A percentile compares a stretch with the other conserved stretches of the same genome.
phyloP scores from a whole-genome alignment of 2,888 invertebrate genomes.

The Callosobruchus maculatus region DNA sequence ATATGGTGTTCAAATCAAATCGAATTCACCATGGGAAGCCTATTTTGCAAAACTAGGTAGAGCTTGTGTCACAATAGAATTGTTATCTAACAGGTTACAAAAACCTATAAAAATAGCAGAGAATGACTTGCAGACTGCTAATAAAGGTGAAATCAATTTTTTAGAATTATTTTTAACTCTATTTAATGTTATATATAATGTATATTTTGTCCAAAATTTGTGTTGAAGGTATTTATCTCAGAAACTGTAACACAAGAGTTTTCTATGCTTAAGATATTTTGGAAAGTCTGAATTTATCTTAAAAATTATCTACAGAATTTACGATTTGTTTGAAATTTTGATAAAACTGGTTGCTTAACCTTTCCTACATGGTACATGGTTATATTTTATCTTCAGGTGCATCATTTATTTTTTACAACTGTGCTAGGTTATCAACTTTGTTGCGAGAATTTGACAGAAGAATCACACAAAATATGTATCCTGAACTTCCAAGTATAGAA shows the following conservation, averaged over 20 bases:
- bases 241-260: too few species aligned
- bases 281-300: too few species aligned
- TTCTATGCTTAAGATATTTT: too few species aligned
- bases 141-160: too few species aligned
- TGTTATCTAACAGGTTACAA: conserved; percentile 64
- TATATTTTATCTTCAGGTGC: conserved; percentile 53
- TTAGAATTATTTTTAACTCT: too few species aligned
- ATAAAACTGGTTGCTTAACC: background rate
- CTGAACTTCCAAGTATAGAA: conserved; percentile 56
- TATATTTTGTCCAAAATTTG: too few species aligned
- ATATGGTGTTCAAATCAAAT: conserved; percentile 56
- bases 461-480: conserved; percentile 56
- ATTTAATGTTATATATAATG: too few species aligned
- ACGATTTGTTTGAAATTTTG: too few species aligned
- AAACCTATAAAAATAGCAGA: conserved; percentile 56
- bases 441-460: conserved; percentile 61
- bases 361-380: too few species aligned
- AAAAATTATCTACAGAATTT: too few species aligned
- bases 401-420: conserved; percentile 74
- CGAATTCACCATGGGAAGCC: conserved; percentile 53
- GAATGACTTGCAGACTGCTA: conserved; percentile 29
- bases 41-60: conserved; percentile 60
- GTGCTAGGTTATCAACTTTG: conserved; percentile 66
- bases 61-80: conserved; percentile 64
- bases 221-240: too few species aligned